phyloP scores from a whole-genome alignment of 1,140 invertebrate genomes.

The Drosophila hydei region DNA sequence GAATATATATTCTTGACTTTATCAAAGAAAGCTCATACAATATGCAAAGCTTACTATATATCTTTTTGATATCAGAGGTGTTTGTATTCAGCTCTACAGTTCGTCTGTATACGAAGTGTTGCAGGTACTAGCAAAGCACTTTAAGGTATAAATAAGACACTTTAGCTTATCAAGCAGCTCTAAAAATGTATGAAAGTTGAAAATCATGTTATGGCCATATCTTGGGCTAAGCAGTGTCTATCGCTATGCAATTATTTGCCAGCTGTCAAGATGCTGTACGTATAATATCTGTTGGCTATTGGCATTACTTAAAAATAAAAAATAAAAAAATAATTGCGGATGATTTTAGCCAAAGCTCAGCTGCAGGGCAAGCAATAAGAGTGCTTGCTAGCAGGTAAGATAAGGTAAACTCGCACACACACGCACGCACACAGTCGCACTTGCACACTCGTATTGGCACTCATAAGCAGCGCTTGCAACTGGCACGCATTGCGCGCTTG shows the following conservation, averaged over 20 bases:
- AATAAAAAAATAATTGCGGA: slow-evolving; percentile 14
- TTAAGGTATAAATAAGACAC: no score
- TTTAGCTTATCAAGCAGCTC: no score
- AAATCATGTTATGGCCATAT: neutral
- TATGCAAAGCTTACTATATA: no score
- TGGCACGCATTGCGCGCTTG: slow-evolving; percentile 44
- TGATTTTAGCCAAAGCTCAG: slow-evolving; percentile 44
- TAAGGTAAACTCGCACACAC: neutral
- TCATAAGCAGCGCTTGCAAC: slow-evolving; percentile 12
- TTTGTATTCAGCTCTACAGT: no score
- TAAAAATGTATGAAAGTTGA: no score
- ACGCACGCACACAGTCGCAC: neutral
- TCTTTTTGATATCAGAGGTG: no score
- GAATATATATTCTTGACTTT: no score
- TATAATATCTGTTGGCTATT: slow-evolving; percentile 16
- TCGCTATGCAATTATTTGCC: neutral
- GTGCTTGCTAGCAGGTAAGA: slow-evolving; percentile 8
- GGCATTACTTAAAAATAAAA: slow-evolving; percentile 39
- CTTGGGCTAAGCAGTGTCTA: neutral
- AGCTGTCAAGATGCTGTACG: slow-evolving; percentile 5
- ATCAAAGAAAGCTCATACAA: no score
- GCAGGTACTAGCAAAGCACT: no score
- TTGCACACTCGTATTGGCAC: neutral
- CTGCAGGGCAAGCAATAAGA: slow-evolving; percentile 27
- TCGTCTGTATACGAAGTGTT: no score